A percentile compares a stretch with the other conserved stretches of the same genome.
phyloP scores from a whole-genome alignment of 2,113 vertebrate species.

The Noctilio leporinus region DNA sequence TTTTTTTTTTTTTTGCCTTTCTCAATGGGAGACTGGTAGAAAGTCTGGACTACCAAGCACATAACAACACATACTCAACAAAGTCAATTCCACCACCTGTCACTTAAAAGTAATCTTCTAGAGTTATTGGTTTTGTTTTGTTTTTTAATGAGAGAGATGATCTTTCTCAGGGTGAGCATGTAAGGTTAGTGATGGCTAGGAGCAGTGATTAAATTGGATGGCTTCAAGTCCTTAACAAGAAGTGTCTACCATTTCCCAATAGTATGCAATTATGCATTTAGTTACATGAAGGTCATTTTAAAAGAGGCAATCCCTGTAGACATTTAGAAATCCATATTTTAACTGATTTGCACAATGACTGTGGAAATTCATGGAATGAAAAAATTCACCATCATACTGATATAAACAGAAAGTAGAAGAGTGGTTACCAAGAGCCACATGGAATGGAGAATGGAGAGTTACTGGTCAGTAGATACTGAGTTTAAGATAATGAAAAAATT shows the following conservation, averaged over 20 bases:
- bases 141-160: slow-evolving; percentile 33
- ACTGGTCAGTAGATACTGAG: not conserved
- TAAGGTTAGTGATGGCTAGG: slow-evolving; percentile 39
- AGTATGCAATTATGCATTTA: not conserved
- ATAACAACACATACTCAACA: not conserved
- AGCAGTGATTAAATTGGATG: slow-evolving; percentile 13
- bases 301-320: not conserved
- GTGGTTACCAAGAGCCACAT: not conserved
- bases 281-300: slow-evolving; percentile 4
- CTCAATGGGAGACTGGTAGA: not conserved
- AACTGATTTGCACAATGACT: not conserved
- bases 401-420: not conserved
- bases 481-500: not conserved
- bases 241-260: not conserved
- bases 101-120: slow-evolving; percentile 46
- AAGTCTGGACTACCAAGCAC: slow-evolving; percentile 4
- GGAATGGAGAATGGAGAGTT: not conserved
- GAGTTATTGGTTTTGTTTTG: slow-evolving; percentile 48
- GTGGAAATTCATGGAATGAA: not conserved
- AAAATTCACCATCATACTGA: not conserved
- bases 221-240: not conserved
- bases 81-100: slow-evolving; percentile 6
- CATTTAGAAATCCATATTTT: not conserved
- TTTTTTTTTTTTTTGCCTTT: not conserved
- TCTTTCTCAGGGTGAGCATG: not conserved